These are phyloP conservation scores for Periophthalmodon schlosseri DNA, from an alignment of 2,113 vertebrate genomes.

Conservation along the genomic window DNA sequence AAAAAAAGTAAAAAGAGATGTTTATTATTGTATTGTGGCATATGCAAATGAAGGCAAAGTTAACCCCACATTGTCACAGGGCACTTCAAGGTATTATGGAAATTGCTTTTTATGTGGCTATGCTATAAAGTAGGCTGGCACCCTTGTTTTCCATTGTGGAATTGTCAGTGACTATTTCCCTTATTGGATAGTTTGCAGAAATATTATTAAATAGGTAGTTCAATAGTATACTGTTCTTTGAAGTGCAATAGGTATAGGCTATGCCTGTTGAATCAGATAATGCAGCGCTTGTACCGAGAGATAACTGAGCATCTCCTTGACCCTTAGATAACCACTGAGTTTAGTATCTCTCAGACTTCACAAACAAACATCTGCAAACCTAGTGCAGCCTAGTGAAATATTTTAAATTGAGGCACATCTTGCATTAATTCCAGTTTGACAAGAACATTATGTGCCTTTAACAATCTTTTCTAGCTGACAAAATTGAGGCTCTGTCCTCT, in stretches of 20 bases:
- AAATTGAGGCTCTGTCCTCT: conserved; percentile 7
- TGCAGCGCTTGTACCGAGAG: neutral
- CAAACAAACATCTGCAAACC: neutral
- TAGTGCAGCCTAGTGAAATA: neutral
- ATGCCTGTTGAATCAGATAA: conserved; percentile 19
- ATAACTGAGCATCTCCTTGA: neutral
- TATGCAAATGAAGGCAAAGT: conserved; percentile 61
- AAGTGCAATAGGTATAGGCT: conserved; percentile 7
- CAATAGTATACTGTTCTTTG: conserved; percentile 24
- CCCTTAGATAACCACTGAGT: neutral
- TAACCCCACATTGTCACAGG: conserved; percentile 44
- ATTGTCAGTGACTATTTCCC: conserved; percentile 30
- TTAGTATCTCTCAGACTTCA: neutral
- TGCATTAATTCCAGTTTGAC: neutral
- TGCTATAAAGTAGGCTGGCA: conserved; percentile 31
- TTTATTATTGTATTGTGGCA: conserved; percentile 24
- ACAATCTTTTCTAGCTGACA: neutral
- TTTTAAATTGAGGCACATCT: neutral
- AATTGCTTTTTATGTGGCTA: conserved; percentile 43
- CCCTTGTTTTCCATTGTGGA: conserved; percentile 13
- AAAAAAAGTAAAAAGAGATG: conserved; percentile 6
- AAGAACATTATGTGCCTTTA: neutral
- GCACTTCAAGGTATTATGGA: conserved; percentile 56
- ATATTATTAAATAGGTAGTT: conserved; percentile 44
- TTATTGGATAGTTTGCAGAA: conserved; percentile 19